These are phyloP conservation scores for Agrilus mali DNA, from an alignment of 2,888 invertebrate genomes.

Conservation along the genomic window DNA sequence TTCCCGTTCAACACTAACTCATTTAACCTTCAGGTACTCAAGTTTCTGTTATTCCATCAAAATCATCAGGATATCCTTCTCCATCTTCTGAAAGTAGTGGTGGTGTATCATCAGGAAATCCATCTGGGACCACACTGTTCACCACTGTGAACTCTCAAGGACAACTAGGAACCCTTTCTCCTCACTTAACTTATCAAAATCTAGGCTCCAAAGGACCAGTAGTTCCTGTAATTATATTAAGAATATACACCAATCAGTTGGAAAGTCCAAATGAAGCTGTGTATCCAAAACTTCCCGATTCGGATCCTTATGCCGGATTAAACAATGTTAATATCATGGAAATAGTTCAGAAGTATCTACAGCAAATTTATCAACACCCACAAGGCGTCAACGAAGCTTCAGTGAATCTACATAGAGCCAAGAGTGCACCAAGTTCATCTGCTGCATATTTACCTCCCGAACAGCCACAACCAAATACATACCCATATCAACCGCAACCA, in stretches of 20 bases:
- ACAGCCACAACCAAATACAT: constrained; percentile 6
- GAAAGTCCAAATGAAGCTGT: constrained; percentile 39
- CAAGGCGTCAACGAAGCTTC: constrained; percentile 9
- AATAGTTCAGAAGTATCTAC: constrained; percentile 40
- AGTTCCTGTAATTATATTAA: constrained; percentile 44
- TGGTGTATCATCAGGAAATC: constrained; percentile 8
- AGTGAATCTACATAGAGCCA: constrained; percentile 12
- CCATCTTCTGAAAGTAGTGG: no score
- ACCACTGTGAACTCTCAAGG: constrained; percentile 27
- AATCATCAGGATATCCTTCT: no score
- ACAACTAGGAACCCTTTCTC: constrained; percentile 39
- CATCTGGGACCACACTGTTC: constrained; percentile 28
- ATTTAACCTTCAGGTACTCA: neutral
- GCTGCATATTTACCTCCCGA: constrained; percentile 14
- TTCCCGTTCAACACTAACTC: constrained; percentile 2
- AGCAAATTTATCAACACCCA: constrained; percentile 21
- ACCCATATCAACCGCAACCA: constrained; percentile 4
- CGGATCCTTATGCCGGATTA: constrained; percentile 40
- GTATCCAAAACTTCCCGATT: constrained; percentile 43
- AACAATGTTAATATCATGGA: constrained; percentile 44
- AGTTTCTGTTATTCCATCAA: no score
- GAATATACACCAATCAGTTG: constrained; percentile 44
- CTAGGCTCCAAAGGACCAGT: constrained; percentile 28
- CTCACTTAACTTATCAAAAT: constrained; percentile 35
- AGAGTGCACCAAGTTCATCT: neutral